Evolutionary conservation across 2,797 vertebrate species (phyloP).

Genomic region (Coranthus polyacanthus): DNA sequence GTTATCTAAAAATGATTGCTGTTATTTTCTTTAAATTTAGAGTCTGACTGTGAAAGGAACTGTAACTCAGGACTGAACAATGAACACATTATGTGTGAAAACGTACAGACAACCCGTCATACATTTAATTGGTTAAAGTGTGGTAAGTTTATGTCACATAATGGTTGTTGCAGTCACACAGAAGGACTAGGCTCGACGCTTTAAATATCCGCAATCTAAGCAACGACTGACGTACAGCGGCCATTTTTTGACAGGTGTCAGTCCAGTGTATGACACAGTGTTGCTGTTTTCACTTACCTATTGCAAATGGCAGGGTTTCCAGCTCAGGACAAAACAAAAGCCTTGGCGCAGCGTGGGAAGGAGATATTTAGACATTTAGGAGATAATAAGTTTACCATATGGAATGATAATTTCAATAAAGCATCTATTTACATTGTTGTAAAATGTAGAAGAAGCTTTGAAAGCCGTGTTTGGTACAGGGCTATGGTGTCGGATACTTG

Average conservation of each 20-base stretch:
- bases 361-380: too few species aligned
- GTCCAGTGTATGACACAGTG: background rate
- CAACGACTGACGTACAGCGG: background rate
- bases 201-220: background rate
- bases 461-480: background rate
- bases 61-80: too few species aligned
- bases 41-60: too few species aligned
- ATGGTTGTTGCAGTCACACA: too few species aligned
- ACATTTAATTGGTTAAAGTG: too few species aligned
- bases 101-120: too few species aligned
- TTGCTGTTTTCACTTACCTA: conserved; percentile 1
- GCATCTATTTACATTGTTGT: conserved; percentile 33
- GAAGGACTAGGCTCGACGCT: too few species aligned
- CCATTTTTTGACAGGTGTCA: conserved; percentile 14
- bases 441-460: conserved; percentile 4
- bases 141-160: too few species aligned
- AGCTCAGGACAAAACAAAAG: too few species aligned
- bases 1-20: background rate
- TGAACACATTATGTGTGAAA: too few species aligned
- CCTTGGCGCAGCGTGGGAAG: background rate
- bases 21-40: too few species aligned
- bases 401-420: conserved; percentile 10
- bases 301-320: too few species aligned
- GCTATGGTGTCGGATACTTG: background rate
- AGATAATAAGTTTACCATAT: conserved; percentile 18